A percentile compares a stretch with the other conserved stretches of the same genome.
These are phyloP conservation scores for Sesia apiformis DNA, from an alignment of 2,888 invertebrate species.

Conservation along the genomic window DNA sequence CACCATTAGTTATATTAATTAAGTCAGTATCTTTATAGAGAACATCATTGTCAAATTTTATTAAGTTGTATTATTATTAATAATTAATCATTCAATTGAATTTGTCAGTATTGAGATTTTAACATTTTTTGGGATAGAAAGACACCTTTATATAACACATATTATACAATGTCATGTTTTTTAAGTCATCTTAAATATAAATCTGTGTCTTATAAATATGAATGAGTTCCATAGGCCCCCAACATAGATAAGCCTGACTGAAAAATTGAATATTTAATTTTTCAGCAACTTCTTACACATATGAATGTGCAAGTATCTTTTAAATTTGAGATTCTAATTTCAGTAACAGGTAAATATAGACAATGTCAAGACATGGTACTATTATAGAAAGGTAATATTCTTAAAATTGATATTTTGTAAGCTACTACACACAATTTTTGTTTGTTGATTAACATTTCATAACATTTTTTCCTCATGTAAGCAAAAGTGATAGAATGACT, in stretches of 20 bases:
- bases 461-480: conserved; percentile 22
- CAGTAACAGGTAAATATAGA: conserved; percentile 2
- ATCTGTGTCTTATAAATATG: no score
- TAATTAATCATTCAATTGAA: not conserved
- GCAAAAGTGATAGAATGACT: conserved; percentile 50
- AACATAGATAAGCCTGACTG: no score
- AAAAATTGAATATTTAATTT: not conserved
- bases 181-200: conserved; percentile 2
- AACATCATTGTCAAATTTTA: conserved; percentile 30
- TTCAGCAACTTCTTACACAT: conserved; percentile 4
- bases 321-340: conserved; percentile 29
- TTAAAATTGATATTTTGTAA: not conserved
- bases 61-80: conserved; percentile 5
- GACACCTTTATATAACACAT: conserved; percentile 9
- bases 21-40: conserved; percentile 54
- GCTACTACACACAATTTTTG: conserved; percentile 4
- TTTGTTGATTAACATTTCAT: conserved; percentile 1
- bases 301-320: conserved; percentile 5
- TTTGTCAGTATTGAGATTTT: not conserved
- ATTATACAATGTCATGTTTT: conserved; percentile 11
- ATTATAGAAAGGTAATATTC: not conserved
- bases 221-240: no score
- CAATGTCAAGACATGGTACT: not conserved
- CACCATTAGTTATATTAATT: conserved; percentile 32
- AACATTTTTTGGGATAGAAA: no score